phyloP scores from a whole-genome alignment of 92 coral and sea anemone genomes.

The Porites cylindrica region DNA sequence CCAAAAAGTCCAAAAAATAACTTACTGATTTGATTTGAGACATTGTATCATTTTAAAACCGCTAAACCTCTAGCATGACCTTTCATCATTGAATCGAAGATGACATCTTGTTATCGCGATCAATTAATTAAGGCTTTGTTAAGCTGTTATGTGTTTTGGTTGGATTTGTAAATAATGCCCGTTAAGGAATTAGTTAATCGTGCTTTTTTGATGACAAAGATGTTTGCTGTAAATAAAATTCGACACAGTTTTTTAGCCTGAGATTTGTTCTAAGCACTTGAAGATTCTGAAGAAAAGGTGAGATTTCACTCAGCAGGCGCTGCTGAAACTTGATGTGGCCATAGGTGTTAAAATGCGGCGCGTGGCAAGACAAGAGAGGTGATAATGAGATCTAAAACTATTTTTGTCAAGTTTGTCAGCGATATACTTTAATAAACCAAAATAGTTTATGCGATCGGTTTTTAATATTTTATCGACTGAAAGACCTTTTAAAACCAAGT shows the following conservation, averaged over 20 bases:
- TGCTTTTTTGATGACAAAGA: not conserved
- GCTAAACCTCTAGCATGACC: not conserved
- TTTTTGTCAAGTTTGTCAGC: not conserved
- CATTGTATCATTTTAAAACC: not conserved
- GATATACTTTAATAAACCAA: not conserved
- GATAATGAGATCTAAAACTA: not conserved
- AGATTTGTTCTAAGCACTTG: no score
- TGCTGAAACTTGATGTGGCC: no score
- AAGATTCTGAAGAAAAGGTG: no score
- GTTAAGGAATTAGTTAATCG: not conserved
- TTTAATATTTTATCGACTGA: no score
- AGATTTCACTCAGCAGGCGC: no score
- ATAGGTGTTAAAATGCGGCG: constrained; percentile 1
- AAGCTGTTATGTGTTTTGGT: not conserved
- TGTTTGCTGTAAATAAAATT: not conserved
- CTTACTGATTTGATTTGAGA: not conserved
- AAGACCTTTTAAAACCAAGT: no score
- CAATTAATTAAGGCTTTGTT: constrained; percentile 22
- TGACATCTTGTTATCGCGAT: constrained; percentile 12
- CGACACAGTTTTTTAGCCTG: not conserved
- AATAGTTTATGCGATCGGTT: not conserved
- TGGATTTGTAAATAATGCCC: not conserved
- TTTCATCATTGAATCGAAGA: constrained; percentile 1
- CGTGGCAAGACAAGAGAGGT: not conserved
- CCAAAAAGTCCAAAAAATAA: not conserved